A percentile compares a stretch with the other conserved stretches of the same genome.
These are phyloP conservation scores for Podarcis muralis DNA, from an alignment of 2,113 vertebrate genomes.

Conservation along the genomic window DNA sequence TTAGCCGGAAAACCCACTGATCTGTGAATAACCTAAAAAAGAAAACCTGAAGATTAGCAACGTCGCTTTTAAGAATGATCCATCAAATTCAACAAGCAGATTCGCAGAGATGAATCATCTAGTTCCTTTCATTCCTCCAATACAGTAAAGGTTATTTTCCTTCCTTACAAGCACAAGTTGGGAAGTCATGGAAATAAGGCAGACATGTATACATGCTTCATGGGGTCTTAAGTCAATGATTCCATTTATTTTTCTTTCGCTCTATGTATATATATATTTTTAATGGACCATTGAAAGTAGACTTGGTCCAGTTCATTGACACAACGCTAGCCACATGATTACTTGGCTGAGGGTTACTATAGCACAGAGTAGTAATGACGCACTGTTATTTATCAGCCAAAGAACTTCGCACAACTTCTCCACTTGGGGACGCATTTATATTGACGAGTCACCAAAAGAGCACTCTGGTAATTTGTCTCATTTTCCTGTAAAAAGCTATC, in stretches of 20 bases:
- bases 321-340: neutral
- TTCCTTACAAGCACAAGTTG: constrained; percentile 73
- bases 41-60: constrained; percentile 99
- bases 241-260: constrained; percentile 20
- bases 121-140: constrained; percentile 86
- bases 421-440: neutral
- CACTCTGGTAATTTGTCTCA: constrained; percentile 46
- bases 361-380: neutral
- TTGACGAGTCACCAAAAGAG: neutral
- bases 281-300: constrained; percentile 22
- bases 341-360: neutral
- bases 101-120: constrained; percentile 99
- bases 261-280: constrained; percentile 4
- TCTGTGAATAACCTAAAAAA: constrained; percentile 99
- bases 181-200: constrained; percentile 66
- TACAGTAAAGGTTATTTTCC: constrained; percentile 86
- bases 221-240: constrained; percentile 48
- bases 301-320: neutral
- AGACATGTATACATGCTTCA: constrained; percentile 45
- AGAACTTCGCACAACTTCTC: neutral
- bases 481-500: neutral
- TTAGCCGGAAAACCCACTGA: constrained; percentile 99
- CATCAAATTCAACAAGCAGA: constrained; percentile 99
- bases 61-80: constrained; percentile 99
- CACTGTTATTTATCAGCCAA: neutral